Conservation (phyloP, 2,113 vertebrate genomes). For the Agapornis roseicollis region DNA sequence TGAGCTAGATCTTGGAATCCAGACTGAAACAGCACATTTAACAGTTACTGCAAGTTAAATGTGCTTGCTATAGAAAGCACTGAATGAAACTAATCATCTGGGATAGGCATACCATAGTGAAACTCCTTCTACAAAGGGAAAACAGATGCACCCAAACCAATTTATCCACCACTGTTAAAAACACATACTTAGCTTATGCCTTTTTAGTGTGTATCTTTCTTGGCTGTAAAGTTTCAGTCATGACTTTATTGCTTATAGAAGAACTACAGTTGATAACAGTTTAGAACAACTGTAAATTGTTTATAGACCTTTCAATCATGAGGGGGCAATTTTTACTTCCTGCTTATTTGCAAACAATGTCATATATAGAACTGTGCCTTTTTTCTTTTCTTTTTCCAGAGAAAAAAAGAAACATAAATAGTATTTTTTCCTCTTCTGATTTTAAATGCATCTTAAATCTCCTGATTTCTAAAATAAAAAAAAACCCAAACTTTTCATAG, state of each 20-base stretch:
- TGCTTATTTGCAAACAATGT: not conserved
- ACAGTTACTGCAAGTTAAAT: not conserved
- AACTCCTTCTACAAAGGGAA: not conserved
- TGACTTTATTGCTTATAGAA: not conserved
- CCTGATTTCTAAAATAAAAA: not conserved
- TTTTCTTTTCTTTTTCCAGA: not conserved
- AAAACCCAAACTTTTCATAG: not conserved
- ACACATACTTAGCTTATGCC: fast-evolving
- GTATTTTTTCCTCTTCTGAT: not conserved
- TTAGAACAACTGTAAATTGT: not conserved
- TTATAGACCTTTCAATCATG: not conserved
- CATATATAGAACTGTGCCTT: fast-evolving
- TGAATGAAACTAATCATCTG: not conserved
- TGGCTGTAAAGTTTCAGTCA: not conserved
- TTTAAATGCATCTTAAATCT: not conserved
- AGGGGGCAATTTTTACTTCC: not conserved
- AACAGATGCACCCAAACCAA: not conserved
- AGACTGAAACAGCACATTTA: not conserved
- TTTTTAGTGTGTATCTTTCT: not conserved
- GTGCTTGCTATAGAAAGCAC: not conserved
- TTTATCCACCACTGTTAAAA: not conserved
- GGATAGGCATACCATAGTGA: fast-evolving
- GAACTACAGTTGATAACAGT: not conserved
- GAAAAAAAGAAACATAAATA: not conserved
- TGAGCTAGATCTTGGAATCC: not conserved